Base-by-base conservation (phyloP, 1,140 invertebrate species). In the Venustaconcha ellipsiformis region DNA sequence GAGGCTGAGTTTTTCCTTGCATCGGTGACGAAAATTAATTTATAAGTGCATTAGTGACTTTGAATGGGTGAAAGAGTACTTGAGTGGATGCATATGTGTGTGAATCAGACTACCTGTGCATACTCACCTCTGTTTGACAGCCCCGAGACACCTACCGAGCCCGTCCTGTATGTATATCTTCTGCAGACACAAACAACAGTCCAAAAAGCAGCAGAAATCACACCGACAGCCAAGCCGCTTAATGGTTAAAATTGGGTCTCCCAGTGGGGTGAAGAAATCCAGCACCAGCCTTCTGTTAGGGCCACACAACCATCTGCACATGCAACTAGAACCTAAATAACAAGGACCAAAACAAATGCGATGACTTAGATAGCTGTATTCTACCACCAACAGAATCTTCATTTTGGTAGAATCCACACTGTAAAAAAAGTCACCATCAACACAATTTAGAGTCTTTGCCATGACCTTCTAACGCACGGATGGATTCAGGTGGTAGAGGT, bases 121-220 rank as follows among this genome's bases (percentile, higher is more conserved):
- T 60, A 74, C 76, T 69, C 73, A 82, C 83, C 70, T 83, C 65
- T 84, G 82, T 74, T 76, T 78, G 8, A 81, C 71, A 14, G 79
- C 78, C 0, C 83, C 83, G 26, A 84, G 70, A 15, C 78, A 79
- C 14, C 78, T 60, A 20, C 79, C 77, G 1, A 80, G 72, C 18
- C 78, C 78, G 68, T 84, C 83, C 4, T 77, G 72, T n/a, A 84
- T 74, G 60, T 82, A 79, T 6, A 82, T 63, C 74, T 82, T 83
- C 59, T 84, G 78, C 14, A 79, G 67, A 69, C 83, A 84, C 67
- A 84, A 58, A 56, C 77, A 80, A 63, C 81, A 83, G 68, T 84
- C 83, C 18, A 81, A 14, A 68, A 82, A 83, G 65, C 83, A 84
- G 67, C 83, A 84, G 30, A 82, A 84, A 55, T 84, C 83, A 73